Evolutionary conservation across 1,140 invertebrate species (phyloP), one percentile per base, ranked within the genome.

Genomic region (Orius laevigatus): DNA sequence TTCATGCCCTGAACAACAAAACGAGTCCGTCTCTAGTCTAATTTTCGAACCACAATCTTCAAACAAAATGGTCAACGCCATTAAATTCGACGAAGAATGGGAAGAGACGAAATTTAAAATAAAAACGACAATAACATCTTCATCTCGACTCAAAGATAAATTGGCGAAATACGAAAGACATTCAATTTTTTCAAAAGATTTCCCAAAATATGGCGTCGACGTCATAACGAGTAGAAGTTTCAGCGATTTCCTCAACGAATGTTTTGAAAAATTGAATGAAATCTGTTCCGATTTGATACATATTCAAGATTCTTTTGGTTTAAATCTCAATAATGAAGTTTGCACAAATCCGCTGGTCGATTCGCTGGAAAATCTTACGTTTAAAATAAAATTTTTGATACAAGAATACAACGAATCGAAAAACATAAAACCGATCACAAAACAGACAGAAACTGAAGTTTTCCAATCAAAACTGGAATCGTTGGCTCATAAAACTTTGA

Each of bases 1-100:
- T 57, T 66, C 75, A 31, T 74, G 72, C 55, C 77, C 78, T 11
- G 61, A 61, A 51, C 63, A 70, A 51, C 58, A 61, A 19, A 56
- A 64, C 33, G 45, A 40, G 38, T 20, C 16, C 5, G 9, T 15
- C 14, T 18, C 40, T 4, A 42, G 16, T 45, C 50, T 34, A 10
- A 18, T 9, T 34, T 48, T 15, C 38, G 19, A 33, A 20, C 19
- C 9, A 14, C 14, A 16, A 11, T 10, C 2, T 42, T n/a, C 12
- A 46, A 35, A 5, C n/a, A 46, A 6, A 15, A 41, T 53, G 47
- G 33, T 44, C 5, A 41, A n/a, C 12, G 48, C 51, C 31, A 51
- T 20, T 42, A 55, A 56, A 47, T 35, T 46, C n/a, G 56, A 58
- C 34, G 12, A 25, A 5, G 11, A 41, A 9, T 57, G 54, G 54